phyloP scores from a whole-genome alignment of 2,797 vertebrate species.

The Xenops minutus region DNA sequence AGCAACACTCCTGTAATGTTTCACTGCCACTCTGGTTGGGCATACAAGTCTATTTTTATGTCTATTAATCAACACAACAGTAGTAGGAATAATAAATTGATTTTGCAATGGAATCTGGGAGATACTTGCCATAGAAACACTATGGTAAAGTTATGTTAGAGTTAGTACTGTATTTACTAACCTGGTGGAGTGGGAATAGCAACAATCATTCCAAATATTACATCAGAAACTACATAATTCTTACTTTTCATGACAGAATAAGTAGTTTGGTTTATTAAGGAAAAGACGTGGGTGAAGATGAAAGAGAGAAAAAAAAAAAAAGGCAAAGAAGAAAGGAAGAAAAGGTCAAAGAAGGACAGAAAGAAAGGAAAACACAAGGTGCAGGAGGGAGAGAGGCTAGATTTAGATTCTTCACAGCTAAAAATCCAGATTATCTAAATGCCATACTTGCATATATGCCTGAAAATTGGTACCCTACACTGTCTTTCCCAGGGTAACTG shows the following conservation, averaged over 20 bases:
- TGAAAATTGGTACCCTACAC: not conserved
- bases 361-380: accelerated
- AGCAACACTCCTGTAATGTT: not conserved
- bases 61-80: not conserved
- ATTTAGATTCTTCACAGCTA: not conserved
- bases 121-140: not conserved
- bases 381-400: accelerated
- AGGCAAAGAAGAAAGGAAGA: not conserved
- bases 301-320: not conserved
- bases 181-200: not conserved
- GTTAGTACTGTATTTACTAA: not conserved
- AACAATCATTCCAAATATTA: not conserved
- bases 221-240: not conserved
- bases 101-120: not conserved
- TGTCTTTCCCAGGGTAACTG: not conserved
- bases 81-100: not conserved
- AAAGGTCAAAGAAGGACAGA: no score
- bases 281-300: accelerated
- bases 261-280: not conserved
- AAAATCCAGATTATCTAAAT: not conserved
- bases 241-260: not conserved
- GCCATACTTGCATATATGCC: not conserved
- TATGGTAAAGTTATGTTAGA: not conserved
- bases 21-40: not conserved
- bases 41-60: not conserved